Conservation (phyloP, 2,797 vertebrate genomes). For the Cichlasoma orientale region DNA sequence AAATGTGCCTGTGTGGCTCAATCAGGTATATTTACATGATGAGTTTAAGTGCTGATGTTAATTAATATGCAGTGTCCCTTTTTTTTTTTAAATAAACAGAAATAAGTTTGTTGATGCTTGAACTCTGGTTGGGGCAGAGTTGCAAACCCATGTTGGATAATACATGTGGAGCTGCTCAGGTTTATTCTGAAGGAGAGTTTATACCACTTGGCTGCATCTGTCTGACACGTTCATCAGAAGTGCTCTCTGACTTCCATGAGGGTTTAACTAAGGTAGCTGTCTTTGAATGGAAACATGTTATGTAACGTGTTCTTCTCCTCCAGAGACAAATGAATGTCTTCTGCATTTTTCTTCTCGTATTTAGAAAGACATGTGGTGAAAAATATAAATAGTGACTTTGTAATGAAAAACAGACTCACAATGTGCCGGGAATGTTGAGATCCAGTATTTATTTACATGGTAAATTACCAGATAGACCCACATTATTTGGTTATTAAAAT, state of each 20-base stretch:
- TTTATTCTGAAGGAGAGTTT: constrained; percentile 4
- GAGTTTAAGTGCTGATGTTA: too few relatives aligned
- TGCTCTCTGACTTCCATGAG: constrained; percentile 27
- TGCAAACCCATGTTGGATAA: constrained; percentile 2
- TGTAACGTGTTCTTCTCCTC: constrained; percentile 54
- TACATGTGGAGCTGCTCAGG: not conserved
- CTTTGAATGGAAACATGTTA: constrained; percentile 56
- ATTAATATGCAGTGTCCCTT: too few relatives aligned
- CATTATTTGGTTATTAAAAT: constrained; percentile 8
- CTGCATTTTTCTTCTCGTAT: constrained; percentile 49
- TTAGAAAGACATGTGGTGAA: constrained; percentile 52
- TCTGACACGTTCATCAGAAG: constrained; percentile 20
- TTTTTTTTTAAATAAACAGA: too few relatives aligned
- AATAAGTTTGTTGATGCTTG: too few relatives aligned
- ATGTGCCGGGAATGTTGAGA: constrained; percentile 35
- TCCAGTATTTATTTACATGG: constrained; percentile 13
- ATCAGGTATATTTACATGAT: too few relatives aligned
- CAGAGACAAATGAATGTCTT: constrained; percentile 48
- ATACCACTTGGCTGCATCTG: not conserved
- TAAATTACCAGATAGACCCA: not conserved
- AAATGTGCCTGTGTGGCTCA: too few relatives aligned
- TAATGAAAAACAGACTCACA: constrained; percentile 61
- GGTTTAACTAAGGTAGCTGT: constrained; percentile 26
- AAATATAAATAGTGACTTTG: constrained; percentile 48
- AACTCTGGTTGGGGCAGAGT: not conserved